Conservation (phyloP, 2,113 vertebrate species). For the Cichladusa arquata region DNA sequence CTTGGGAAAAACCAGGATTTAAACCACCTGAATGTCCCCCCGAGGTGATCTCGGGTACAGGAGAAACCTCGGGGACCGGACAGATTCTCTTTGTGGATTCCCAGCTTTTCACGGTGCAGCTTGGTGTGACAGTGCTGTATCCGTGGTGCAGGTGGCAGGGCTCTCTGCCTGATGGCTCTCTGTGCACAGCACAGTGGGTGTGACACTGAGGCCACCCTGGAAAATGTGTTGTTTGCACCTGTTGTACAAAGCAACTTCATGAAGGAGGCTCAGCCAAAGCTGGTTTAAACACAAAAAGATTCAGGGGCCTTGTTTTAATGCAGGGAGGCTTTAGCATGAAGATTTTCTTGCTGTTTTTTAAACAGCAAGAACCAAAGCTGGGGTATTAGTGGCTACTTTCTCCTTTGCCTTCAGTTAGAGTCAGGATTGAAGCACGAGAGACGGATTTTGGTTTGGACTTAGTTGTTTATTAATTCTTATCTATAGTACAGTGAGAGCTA, state of each 20-base stretch:
- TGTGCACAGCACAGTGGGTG: not conserved
- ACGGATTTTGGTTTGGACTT: no score
- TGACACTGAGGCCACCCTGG: no score
- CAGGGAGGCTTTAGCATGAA: not conserved
- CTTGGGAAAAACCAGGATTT: no score
- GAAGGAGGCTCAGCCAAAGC: not conserved
- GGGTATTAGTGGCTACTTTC: no score
- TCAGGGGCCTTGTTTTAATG: not conserved
- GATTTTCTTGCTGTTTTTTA: not conserved
- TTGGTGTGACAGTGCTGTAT: not conserved
- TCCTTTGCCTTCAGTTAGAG: no score
- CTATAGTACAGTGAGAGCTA: no score
- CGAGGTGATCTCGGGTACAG: no score
- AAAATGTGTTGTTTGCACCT: not conserved
- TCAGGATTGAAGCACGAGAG: no score
- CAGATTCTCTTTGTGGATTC: not conserved
- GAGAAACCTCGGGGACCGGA: no score
- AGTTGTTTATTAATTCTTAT: no score
- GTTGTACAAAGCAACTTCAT: not conserved
- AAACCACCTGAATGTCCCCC: no score
- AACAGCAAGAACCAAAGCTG: not conserved
- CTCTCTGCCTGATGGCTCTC: not conserved
- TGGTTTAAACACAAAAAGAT: not conserved
- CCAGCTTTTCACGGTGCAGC: rapidly evolving
- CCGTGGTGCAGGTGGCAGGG: not conserved